Percentiles rank a stretch among this genome's conserved stretches.
These are phyloP conservation scores for Microctonus aethiopoides DNA, from an alignment of 2,888 invertebrate genomes.

Conservation along the genomic window DNA sequence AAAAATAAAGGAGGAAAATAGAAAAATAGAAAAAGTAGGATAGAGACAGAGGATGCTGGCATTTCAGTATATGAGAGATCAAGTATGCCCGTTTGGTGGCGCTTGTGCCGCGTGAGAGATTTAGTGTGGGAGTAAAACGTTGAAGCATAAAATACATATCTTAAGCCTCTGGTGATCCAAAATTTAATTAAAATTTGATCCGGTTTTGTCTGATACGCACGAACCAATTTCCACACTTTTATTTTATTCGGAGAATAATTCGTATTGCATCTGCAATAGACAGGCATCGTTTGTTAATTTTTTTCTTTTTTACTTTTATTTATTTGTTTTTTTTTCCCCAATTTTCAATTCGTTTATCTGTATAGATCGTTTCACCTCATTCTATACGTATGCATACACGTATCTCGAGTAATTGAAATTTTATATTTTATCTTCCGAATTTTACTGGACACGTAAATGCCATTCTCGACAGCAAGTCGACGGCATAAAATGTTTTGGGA, in stretches of 20 bases:
- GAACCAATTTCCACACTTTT: conserved; percentile 53
- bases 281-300: conserved; percentile 12
- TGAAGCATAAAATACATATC: conserved; percentile 62
- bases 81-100: conserved; percentile 32
- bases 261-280: conserved; percentile 39
- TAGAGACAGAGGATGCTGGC: conserved; percentile 28
- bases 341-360: neutral
- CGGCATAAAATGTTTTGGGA: neutral
- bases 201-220: conserved; percentile 50
- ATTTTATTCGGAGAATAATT: conserved; percentile 52
- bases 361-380: neutral
- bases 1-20: neutral
- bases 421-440: neutral
- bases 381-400: too few species aligned
- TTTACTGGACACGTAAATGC: neutral
- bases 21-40: conserved; percentile 26
- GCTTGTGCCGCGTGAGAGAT: conserved; percentile 24
- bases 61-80: conserved; percentile 16
- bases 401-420: neutral
- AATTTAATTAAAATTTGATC: conserved; percentile 64
- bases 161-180: conserved; percentile 56
- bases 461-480: neutral
- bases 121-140: conserved; percentile 46
- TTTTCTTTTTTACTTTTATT: neutral
- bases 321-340: neutral